Evolutionary conservation across 2,888 invertebrate genomes (phyloP).

Genomic region (Cataglyphis rosenhaueri): DNA sequence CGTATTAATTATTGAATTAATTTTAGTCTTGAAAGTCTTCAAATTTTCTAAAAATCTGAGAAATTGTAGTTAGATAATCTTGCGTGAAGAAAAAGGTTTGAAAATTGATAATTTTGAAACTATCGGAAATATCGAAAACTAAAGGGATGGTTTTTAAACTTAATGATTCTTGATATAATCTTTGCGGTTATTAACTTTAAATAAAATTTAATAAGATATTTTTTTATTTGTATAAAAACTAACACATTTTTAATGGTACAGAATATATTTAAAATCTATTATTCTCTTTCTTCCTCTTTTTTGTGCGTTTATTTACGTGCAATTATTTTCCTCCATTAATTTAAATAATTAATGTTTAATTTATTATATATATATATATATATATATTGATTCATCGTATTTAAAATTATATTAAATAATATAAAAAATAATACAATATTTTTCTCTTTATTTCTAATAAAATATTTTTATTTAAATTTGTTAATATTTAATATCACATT

Average conservation of each 20-base stretch:
- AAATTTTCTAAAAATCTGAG: constrained; percentile 36
- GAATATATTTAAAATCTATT: background rate
- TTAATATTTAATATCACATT: background rate
- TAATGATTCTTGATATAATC: background rate
- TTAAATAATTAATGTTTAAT: background rate
- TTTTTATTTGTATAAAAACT: background rate
- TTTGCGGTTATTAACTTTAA: background rate
- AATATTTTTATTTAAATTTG: background rate
- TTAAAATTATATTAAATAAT: background rate
- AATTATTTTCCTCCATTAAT: background rate
- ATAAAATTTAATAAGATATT: background rate
- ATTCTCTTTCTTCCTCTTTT: background rate
- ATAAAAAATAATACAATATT: background rate
- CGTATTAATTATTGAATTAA: background rate
- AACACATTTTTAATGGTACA: background rate
- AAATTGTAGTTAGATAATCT: constrained; percentile 36
- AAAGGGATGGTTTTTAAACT: background rate
- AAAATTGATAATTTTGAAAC: constrained; percentile 35
- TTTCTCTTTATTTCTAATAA: background rate
- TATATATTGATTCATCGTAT: background rate
- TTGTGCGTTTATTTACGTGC: background rate
- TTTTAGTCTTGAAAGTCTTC: constrained; percentile 43
- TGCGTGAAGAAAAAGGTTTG: constrained; percentile 19
- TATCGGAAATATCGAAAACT: constrained; percentile 22
- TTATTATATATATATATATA: background rate